Evolutionary conservation across 1,140 invertebrate species (phyloP).

Genomic region (Cydia strobilella): DNA sequence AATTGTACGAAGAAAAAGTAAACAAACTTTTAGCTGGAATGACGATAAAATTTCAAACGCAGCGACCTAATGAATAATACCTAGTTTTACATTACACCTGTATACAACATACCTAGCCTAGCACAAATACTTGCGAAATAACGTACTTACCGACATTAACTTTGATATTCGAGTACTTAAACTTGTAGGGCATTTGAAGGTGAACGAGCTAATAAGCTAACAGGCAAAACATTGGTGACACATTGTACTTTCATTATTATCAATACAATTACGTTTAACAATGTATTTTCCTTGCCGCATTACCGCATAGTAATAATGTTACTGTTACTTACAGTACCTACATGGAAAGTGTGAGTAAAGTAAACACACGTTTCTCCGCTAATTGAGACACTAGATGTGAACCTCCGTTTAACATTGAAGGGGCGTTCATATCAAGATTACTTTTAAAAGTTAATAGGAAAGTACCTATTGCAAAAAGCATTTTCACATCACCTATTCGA

Average conservation of each 20-base stretch:
- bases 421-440: no score
- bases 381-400: no score
- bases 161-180: slow-evolving; percentile 30
- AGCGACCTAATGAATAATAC: neutral
- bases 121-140: slow-evolving; percentile 35
- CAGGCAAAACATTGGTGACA: slow-evolving; percentile 32
- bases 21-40: neutral
- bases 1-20: neutral
- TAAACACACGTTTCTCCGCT: no score
- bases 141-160: slow-evolving; percentile 28
- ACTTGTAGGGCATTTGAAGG: slow-evolving; percentile 49
- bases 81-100: slow-evolving; percentile 3
- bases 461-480: neutral
- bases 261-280: neutral
- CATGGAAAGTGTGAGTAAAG: neutral
- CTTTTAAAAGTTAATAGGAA: neutral
- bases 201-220: slow-evolving; percentile 38
- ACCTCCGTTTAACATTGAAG: no score
- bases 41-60: neutral
- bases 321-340: neutral
- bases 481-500: no score
- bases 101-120: neutral
- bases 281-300: neutral
- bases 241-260: neutral
- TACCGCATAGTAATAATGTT: neutral